phyloP scores from a whole-genome alignment of 2,113 vertebrate genomes.

The Felis chaus region DNA sequence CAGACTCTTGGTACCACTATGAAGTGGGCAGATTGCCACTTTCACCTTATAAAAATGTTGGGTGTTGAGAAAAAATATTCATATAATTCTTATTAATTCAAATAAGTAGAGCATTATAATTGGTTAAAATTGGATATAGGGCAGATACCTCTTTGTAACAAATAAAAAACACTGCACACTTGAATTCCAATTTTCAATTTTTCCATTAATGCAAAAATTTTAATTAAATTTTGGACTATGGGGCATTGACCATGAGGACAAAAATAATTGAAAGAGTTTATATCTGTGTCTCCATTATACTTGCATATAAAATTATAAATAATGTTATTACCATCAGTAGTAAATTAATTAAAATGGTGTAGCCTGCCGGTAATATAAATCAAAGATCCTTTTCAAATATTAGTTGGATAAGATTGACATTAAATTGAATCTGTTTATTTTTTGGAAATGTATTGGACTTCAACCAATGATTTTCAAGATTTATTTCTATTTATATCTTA shows the following conservation, averaged over 20 bases:
- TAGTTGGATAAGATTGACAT: background rate
- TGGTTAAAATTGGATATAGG: background rate
- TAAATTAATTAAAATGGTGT: background rate
- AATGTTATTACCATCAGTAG: background rate
- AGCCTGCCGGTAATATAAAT: background rate
- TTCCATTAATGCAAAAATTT: background rate
- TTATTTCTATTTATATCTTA: background rate
- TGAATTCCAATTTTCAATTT: background rate
- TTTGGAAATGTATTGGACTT: background rate
- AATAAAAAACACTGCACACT: background rate
- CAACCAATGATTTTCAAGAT: background rate
- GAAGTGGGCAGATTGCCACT: background rate
- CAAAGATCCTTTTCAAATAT: background rate
- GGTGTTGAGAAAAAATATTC: background rate
- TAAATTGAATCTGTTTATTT: slow-evolving; percentile 15
- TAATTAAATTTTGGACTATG: background rate
- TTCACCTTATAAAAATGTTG: background rate
- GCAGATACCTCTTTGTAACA: background rate
- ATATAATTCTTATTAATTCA: background rate
- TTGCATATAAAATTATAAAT: background rate
- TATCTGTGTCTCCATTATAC: background rate
- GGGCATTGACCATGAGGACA: background rate
- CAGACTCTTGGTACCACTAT: background rate
- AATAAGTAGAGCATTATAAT: background rate
- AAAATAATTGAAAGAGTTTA: background rate